A percentile compares a stretch with the other conserved stretches of the same genome.
phyloP scores from a whole-genome alignment of 1,140 invertebrate genomes.

The Plectrocnemia conspersa region DNA sequence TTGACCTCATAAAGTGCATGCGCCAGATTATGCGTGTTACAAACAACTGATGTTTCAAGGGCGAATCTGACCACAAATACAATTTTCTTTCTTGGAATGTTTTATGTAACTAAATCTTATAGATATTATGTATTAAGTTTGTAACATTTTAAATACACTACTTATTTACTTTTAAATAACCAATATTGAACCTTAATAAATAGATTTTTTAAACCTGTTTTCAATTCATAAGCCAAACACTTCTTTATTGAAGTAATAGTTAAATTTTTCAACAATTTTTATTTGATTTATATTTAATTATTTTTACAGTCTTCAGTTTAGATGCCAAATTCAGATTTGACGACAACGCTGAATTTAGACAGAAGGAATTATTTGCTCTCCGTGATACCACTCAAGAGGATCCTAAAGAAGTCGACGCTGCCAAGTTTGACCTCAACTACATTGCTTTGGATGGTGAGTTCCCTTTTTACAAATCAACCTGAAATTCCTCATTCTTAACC shows the following conservation, averaged over 20 bases:
- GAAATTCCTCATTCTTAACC: no score
- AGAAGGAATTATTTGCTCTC: conserved; percentile 82
- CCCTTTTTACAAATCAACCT: no score
- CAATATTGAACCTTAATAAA: no score
- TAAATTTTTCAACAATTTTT: neutral
- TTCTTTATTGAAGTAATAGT: neutral
- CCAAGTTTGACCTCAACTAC: conserved; percentile 91
- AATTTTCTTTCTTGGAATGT: no score
- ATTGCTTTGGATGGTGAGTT: conserved; percentile 86
- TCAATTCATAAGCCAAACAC: neutral
- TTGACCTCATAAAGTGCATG: no score
- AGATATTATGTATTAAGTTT: no score
- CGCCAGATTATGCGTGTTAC: no score
- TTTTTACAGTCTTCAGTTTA: conserved; percentile 76
- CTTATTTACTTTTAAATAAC: no score
- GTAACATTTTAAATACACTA: no score
- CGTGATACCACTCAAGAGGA: conserved; percentile 92
- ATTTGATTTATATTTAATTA: conserved; percentile 14
- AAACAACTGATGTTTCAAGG: no score
- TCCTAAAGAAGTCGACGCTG: conserved; percentile 87
- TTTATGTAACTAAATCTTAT: no score
- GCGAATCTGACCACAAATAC: no score
- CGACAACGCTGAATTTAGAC: conserved; percentile 92
- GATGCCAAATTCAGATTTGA: conserved; percentile 96
- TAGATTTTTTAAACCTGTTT: neutral